Percentiles rank a stretch among this genome's conserved stretches.
Evolutionary conservation across 1,140 invertebrate genomes (phyloP).

Genomic region (Drepana arcuata): DNA sequence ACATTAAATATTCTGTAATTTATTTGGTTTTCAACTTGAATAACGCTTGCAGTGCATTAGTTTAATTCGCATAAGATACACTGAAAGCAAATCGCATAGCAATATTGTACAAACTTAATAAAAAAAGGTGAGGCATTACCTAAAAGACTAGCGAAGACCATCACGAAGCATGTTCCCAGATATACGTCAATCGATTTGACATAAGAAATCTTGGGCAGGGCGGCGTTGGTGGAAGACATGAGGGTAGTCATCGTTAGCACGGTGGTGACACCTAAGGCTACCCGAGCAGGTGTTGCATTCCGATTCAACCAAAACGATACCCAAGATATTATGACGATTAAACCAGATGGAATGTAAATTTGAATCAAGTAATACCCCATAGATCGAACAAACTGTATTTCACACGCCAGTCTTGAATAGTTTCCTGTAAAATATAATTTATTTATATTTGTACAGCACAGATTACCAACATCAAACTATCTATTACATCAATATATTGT

Average conservation of each 20-base stretch:
- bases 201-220: slow-evolving; percentile 98
- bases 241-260: slow-evolving; percentile 99
- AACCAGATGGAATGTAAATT: slow-evolving; percentile 98
- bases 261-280: slow-evolving; percentile 96
- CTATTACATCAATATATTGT: no score
- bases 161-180: slow-evolving; percentile 97
- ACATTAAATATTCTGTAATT: background rate
- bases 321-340: slow-evolving; percentile 99
- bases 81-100: slow-evolving; percentile 12
- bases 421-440: slow-evolving; percentile 87
- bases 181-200: slow-evolving; percentile 99
- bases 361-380: slow-evolving; percentile 99
- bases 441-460: no score
- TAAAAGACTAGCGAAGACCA: slow-evolving; percentile 95
- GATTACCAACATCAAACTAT: no score
- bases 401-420: slow-evolving; percentile 96
- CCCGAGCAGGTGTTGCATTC: slow-evolving; percentile 96
- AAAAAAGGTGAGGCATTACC: slow-evolving; percentile 77
- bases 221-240: slow-evolving; percentile 98
- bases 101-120: no score
- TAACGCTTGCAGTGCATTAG: no score
- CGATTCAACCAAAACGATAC: slow-evolving; percentile 95
- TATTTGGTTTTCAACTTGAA: background rate
- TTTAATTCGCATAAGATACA: slow-evolving; percentile 8
- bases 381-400: slow-evolving; percentile 97